A percentile compares a stretch with the other conserved stretches of the same genome.
These are phyloP conservation scores for Perithous albicinctus DNA, from an alignment of 2,888 invertebrate species.

Conservation along the genomic window DNA sequence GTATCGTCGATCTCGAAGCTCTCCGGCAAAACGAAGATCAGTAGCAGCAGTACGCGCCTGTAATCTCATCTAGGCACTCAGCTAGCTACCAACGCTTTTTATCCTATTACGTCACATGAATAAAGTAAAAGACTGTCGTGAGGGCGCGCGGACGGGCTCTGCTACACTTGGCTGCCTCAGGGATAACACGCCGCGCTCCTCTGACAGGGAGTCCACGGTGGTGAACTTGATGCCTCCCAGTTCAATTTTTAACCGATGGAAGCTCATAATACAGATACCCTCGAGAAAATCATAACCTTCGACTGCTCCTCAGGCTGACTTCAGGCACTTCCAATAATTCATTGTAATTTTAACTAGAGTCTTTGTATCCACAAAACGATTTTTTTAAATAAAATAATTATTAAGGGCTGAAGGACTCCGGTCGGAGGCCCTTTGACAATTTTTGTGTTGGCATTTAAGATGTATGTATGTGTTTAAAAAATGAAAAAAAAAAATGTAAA, in stretches of 20 bases:
- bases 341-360: background rate
- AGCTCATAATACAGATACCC: background rate
- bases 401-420: no score
- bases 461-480: no score
- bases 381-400: background rate
- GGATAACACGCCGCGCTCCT: constrained; percentile 28
- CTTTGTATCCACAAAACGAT: no score
- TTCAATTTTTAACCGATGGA: constrained; percentile 32
- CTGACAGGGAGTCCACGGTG: no score
- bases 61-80: constrained; percentile 84
- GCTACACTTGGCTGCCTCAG: constrained; percentile 49
- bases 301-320: background rate
- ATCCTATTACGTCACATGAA: constrained; percentile 85
- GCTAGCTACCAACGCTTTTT: constrained; percentile 83
- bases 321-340: background rate
- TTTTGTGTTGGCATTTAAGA: no score
- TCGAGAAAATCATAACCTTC: constrained; percentile 16
- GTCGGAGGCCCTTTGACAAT: no score
- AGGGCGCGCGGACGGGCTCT: constrained; percentile 52
- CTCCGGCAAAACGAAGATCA: constrained; percentile 69
- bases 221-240: constrained; percentile 37
- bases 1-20: constrained; percentile 38
- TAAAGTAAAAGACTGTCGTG: constrained; percentile 79
- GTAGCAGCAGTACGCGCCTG: constrained; percentile 78
- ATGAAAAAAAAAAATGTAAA: no score